Evolutionary conservation across 1,140 invertebrate species (phyloP).

Genomic region (Drosophila lacteicornis): DNA sequence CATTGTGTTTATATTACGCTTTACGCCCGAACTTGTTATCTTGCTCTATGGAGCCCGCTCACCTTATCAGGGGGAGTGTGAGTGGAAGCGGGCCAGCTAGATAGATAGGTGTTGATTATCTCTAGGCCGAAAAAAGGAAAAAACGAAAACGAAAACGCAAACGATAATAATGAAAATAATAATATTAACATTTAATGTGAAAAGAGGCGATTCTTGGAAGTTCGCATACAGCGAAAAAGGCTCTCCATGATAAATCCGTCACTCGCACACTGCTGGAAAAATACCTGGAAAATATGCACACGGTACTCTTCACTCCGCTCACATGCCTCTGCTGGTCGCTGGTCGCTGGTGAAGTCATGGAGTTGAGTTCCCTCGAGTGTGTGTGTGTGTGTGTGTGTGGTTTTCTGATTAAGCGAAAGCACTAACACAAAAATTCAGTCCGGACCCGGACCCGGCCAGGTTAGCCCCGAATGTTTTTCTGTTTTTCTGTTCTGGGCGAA

Average conservation of each 20-base stretch:
- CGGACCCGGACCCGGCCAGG: slow-evolving; percentile 29
- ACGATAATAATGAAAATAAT: slow-evolving; percentile 62
- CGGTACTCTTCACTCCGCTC: slow-evolving; percentile 54
- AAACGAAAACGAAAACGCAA: slow-evolving; percentile 1
- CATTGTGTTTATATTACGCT: slow-evolving; percentile 53
- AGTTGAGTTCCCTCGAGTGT: slow-evolving; percentile 23
- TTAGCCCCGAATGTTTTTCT: slow-evolving; percentile 21
- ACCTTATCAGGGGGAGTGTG: slow-evolving; percentile 17
- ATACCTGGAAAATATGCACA: slow-evolving; percentile 78
- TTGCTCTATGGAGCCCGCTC: not conserved
- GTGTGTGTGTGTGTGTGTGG: slow-evolving; percentile 53
- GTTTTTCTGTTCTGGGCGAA: not conserved
- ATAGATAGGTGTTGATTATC: slow-evolving; percentile 38
- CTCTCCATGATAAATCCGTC: slow-evolving; percentile 62
- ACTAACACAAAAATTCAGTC: slow-evolving; percentile 68
- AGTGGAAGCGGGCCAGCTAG: not conserved
- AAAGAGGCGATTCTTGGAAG: slow-evolving; percentile 66
- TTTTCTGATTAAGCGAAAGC: slow-evolving; percentile 79
- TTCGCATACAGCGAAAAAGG: slow-evolving; percentile 43
- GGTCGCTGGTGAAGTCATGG: slow-evolving; percentile 73
- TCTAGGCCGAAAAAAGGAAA: slow-evolving; percentile 32
- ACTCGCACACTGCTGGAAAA: slow-evolving; percentile 38
- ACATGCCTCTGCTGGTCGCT: slow-evolving; percentile 23
- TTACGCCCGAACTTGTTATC: slow-evolving; percentile 33
- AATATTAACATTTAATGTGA: slow-evolving; percentile 77